phyloP scores from a whole-genome alignment of 2,888 invertebrate genomes.

The Agrotis segetum region DNA sequence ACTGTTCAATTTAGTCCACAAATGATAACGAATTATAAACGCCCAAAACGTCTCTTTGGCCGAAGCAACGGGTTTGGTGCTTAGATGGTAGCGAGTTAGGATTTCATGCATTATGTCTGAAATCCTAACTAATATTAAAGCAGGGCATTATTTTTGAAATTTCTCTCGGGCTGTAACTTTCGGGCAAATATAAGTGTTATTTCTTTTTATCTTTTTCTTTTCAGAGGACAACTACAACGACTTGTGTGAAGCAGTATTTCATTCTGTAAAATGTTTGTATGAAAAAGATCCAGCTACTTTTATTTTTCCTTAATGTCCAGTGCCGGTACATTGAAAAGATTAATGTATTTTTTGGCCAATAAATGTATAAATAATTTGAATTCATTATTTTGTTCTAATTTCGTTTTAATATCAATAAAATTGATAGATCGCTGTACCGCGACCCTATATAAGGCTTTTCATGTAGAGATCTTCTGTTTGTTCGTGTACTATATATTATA shows the following conservation, averaged over 20 bases:
- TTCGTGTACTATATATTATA: slow-evolving; percentile 3
- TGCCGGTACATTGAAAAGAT: slow-evolving; percentile 50
- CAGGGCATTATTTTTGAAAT: too few species aligned
- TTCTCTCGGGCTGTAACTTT: too few species aligned
- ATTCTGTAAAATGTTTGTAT: slow-evolving; percentile 82
- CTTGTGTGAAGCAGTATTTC: slow-evolving; percentile 80
- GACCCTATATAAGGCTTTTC: slow-evolving; percentile 7
- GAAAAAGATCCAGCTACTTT: slow-evolving; percentile 81
- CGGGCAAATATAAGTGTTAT: too few species aligned
- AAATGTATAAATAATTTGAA: slow-evolving; percentile 61
- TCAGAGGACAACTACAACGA: slow-evolving; percentile 83
- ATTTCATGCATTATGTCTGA: too few species aligned
- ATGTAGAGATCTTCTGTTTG: slow-evolving; percentile 17
- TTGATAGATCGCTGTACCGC: not conserved
- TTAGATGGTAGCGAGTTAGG: too few species aligned
- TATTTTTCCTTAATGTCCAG: slow-evolving; percentile 76
- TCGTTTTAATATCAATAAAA: slow-evolving; percentile 3
- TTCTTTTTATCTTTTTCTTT: slow-evolving; percentile 60
- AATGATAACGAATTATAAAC: too few species aligned
- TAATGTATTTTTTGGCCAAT: slow-evolving; percentile 49
- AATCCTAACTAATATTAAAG: too few species aligned
- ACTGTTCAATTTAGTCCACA: too few species aligned
- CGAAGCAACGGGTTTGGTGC: too few species aligned
- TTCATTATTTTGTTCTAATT: slow-evolving; percentile 46
- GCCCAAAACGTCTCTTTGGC: too few species aligned